These are phyloP conservation scores for Sitta europaea DNA, from an alignment of 2,113 vertebrate genomes.

Conservation along the genomic window DNA sequence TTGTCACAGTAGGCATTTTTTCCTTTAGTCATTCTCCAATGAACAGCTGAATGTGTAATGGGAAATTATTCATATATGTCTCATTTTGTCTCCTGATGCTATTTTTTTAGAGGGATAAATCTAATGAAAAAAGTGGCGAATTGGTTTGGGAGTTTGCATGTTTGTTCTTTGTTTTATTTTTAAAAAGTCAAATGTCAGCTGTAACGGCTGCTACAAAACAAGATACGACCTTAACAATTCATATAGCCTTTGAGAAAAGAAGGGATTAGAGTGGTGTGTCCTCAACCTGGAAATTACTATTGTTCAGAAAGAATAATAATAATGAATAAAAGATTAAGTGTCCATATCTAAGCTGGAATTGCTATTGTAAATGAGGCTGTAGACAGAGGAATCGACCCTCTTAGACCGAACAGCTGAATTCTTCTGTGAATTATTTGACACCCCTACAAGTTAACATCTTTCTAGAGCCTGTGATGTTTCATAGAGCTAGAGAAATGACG, in stretches of 20 bases:
- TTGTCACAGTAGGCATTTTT: background rate
- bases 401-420: background rate
- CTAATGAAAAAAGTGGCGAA: background rate
- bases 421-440: slow-evolving; percentile 11
- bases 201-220: background rate
- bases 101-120: background rate
- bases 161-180: background rate
- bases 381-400: slow-evolving; percentile 2
- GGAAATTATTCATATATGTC: background rate
- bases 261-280: background rate
- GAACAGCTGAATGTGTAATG: background rate
- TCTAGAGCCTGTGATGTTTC: background rate
- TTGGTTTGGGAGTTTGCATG: background rate
- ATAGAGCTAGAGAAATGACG: background rate
- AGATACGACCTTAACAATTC: background rate
- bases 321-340: slow-evolving; percentile 47
- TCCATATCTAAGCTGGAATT: background rate
- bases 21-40: background rate
- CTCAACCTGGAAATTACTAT: slow-evolving; percentile 12
- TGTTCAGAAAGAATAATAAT: slow-evolving; percentile 45
- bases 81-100: background rate
- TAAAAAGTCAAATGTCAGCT: background rate
- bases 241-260: background rate
- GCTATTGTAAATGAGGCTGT: slow-evolving; percentile 11
- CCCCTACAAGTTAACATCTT: background rate